A percentile compares a stretch with the other conserved stretches of the same genome.
These are phyloP conservation scores for Epinotia nisella DNA, from an alignment of 2,888 invertebrate genomes.

Conservation along the genomic window DNA sequence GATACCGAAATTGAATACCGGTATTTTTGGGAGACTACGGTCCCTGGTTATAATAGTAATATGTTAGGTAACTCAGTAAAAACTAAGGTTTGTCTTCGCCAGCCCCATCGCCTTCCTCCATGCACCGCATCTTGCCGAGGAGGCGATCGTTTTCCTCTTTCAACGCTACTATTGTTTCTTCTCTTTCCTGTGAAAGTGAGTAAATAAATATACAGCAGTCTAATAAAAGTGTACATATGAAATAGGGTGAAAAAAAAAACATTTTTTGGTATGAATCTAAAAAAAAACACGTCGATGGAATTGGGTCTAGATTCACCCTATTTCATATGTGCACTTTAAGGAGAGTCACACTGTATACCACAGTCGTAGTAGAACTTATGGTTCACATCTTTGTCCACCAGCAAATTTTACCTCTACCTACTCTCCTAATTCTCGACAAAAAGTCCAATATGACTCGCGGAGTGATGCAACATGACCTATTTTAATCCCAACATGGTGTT, in stretches of 20 bases:
- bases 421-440: not conserved
- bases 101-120: constrained; percentile 52
- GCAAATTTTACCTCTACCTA: not conserved
- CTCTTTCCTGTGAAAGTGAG: constrained; percentile 70
- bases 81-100: not conserved
- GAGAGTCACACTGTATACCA: too few relatives aligned
- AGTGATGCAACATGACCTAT: not conserved
- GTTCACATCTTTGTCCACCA: not conserved
- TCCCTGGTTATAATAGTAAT: not conserved
- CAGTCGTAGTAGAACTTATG: too few relatives aligned
- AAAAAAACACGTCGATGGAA: too few relatives aligned
- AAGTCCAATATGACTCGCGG: not conserved
- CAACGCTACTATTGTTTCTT: constrained; percentile 77
- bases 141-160: constrained; percentile 79
- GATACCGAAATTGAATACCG: too few relatives aligned
- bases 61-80: not conserved
- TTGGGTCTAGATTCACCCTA: too few relatives aligned
- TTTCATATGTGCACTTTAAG: too few relatives aligned
- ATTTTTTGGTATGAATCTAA: too few relatives aligned
- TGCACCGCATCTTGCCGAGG: constrained; percentile 70
- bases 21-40: too few relatives aligned
- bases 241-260: too few relatives aligned
- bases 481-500: not conserved
- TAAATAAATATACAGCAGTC: not conserved
- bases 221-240: too few relatives aligned